These are phyloP conservation scores for Metopolophium dirhodum DNA, from an alignment of 1,140 invertebrate genomes.

Conservation along the genomic window DNA sequence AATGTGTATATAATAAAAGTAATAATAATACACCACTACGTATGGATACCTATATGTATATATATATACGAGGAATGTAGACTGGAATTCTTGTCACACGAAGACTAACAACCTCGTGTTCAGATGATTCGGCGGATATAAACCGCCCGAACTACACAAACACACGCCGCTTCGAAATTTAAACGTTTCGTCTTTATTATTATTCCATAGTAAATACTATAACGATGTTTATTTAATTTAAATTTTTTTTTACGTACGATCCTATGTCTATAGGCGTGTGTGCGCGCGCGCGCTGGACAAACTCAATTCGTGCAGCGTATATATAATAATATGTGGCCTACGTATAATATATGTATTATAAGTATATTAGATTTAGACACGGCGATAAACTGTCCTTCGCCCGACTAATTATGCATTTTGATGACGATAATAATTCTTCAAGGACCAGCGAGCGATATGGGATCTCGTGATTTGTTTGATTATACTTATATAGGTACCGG, in stretches of 20 bases:
- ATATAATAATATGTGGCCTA: background rate
- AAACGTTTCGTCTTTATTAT: conserved; percentile 31
- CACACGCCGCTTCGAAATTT: conserved; percentile 14
- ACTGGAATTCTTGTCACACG: conserved; percentile 40
- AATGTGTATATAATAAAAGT: background rate
- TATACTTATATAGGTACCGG: background rate
- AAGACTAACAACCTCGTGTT: conserved; percentile 23
- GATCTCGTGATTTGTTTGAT: conserved; percentile 4
- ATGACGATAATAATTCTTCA: conserved; percentile 11
- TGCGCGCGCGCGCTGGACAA: background rate
- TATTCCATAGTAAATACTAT: background rate
- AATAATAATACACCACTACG: background rate
- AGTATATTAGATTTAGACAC: conserved; percentile 6
- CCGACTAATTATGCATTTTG: conserved; percentile 18
- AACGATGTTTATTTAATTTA: conserved; percentile 13
- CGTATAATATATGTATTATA: background rate
- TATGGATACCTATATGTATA: background rate
- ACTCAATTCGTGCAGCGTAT: background rate
- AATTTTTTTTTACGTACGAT: conserved; percentile 1
- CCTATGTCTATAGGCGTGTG: background rate
- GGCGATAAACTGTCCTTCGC: background rate
- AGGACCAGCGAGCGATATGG: background rate
- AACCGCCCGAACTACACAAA: conserved; percentile 4
- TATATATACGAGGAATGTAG: background rate
- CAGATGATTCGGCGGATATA: conserved; percentile 12